phyloP scores from a whole-genome alignment of 2,113 vertebrate species.

The Rhea americana region DNA sequence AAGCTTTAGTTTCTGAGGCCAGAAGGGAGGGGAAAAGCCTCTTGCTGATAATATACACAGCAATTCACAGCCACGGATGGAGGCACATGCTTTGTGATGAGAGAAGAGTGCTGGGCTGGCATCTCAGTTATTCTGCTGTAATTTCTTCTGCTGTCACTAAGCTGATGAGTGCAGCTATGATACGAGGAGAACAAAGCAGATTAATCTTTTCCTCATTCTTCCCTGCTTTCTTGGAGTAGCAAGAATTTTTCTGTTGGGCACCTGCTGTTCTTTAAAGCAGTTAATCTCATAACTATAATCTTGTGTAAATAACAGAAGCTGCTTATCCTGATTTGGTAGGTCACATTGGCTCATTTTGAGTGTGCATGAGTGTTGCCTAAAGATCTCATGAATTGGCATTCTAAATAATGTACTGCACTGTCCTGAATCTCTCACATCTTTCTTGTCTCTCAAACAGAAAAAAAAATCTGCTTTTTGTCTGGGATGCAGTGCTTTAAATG shows the following conservation, averaged over 20 bases:
- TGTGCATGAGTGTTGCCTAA: not conserved
- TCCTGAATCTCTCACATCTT: not conserved
- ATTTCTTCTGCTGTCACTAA: not conserved
- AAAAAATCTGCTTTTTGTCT: not conserved
- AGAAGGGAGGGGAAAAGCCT: not conserved
- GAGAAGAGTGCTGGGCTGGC: not conserved
- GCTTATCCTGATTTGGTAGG: not conserved
- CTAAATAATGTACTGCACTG: not conserved
- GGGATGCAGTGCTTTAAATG: not conserved
- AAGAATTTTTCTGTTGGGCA: not conserved
- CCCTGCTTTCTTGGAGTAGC: not conserved
- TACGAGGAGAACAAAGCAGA: not conserved
- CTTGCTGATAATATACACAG: not conserved
- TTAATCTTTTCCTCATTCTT: not conserved
- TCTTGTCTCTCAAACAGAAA: not conserved
- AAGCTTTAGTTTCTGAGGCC: not conserved
- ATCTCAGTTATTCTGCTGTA: not conserved
- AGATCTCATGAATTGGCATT: not conserved
- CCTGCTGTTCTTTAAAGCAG: not conserved
- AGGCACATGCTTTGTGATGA: not conserved
- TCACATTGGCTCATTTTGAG: not conserved
- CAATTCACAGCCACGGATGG: not conserved
- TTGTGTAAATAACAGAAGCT: not conserved
- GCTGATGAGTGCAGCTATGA: not conserved
- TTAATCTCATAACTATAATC: conserved; percentile 13